A percentile compares a stretch with the other conserved stretches of the same genome.
Evolutionary conservation across 2,888 invertebrate genomes (phyloP).

Genomic region (Pristionchus arcanus): DNA sequence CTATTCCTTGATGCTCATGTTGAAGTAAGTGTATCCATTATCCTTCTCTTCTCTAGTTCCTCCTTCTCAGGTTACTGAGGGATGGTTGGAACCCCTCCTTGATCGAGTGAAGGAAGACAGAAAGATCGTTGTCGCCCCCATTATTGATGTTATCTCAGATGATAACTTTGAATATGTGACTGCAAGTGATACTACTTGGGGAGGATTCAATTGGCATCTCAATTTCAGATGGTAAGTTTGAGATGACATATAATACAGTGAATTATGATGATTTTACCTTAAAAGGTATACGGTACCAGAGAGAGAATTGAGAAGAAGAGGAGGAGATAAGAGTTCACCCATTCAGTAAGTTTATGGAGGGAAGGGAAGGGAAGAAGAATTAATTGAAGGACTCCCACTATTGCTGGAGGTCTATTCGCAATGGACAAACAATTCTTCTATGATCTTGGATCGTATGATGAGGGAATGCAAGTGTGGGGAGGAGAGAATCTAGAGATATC

Average conservation of each 20-base stretch:
- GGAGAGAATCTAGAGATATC: slow-evolving; percentile 96
- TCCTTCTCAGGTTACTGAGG: slow-evolving; percentile 90
- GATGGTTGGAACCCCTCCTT: slow-evolving; percentile 96
- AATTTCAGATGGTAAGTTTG: slow-evolving; percentile 89
- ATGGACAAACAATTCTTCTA: slow-evolving; percentile 98
- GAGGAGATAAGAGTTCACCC: slow-evolving; percentile 93
- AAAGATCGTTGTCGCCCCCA: slow-evolving; percentile 78
- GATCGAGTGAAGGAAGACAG: slow-evolving; percentile 92
- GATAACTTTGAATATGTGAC: slow-evolving; percentile 99
- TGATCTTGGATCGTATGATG: slow-evolving; percentile 97
- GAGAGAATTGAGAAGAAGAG: slow-evolving; percentile 94
- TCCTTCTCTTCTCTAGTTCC: not conserved
- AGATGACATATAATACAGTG: not conserved
- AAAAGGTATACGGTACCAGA: slow-evolving; percentile 94
- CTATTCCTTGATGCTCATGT: slow-evolving; percentile 98
- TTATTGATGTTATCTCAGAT: slow-evolving; percentile 82
- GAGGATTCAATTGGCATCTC: slow-evolving; percentile 99
- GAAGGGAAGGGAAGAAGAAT: not conserved
- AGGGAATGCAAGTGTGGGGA: slow-evolving; percentile 99
- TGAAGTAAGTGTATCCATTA: slow-evolving; percentile 58
- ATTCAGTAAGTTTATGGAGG: slow-evolving; percentile 82
- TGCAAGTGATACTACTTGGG: slow-evolving; percentile 99
- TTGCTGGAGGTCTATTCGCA: slow-evolving; percentile 95
- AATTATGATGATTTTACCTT: not conserved
- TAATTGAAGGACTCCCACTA: slow-evolving; percentile 89